phyloP scores from a whole-genome alignment of 92 coral and sea anemone species.

The Blastomussa wellsi region DNA sequence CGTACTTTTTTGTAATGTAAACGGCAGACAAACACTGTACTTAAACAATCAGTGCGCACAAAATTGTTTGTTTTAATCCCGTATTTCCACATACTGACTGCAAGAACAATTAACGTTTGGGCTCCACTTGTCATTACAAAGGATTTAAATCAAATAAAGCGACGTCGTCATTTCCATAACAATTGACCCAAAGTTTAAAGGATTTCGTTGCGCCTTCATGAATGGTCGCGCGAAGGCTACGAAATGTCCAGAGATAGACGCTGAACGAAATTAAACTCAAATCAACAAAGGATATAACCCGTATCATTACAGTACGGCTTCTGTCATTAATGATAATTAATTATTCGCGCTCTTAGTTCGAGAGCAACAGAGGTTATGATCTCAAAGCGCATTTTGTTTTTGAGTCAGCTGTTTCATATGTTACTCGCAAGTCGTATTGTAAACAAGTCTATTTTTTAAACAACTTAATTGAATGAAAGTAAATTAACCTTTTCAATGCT shows the following conservation, averaged over 20 bases:
- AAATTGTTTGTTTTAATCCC: slow-evolving; percentile 54
- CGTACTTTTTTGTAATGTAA: slow-evolving; percentile 33
- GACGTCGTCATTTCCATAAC: slow-evolving; percentile 26
- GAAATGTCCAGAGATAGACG: not conserved
- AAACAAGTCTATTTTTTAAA: not conserved
- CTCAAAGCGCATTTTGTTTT: not conserved
- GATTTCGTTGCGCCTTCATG: slow-evolving; percentile 3
- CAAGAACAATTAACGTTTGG: slow-evolving; percentile 41
- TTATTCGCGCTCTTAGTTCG: not conserved
- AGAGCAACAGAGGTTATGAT: not conserved
- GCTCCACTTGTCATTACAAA: slow-evolving; percentile 37
- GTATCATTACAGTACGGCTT: slow-evolving; percentile 2
- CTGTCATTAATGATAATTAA: not conserved
- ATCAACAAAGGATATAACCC: not conserved
- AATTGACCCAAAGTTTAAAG: not conserved
- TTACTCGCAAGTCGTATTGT: not conserved
- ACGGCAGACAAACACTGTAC: slow-evolving; percentile 47
- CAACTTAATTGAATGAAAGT: not conserved
- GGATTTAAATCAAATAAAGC: slow-evolving; percentile 32
- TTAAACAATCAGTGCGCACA: slow-evolving; percentile 59
- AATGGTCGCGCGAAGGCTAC: slow-evolving; percentile 3
- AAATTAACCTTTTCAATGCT: not conserved
- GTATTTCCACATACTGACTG: slow-evolving; percentile 49
- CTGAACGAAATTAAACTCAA: not conserved
- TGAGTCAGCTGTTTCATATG: not conserved